A percentile compares a stretch with the other conserved stretches of the same genome.
phyloP scores from a whole-genome alignment of 2,888 invertebrate species.

The Limnephilus lunatus region DNA sequence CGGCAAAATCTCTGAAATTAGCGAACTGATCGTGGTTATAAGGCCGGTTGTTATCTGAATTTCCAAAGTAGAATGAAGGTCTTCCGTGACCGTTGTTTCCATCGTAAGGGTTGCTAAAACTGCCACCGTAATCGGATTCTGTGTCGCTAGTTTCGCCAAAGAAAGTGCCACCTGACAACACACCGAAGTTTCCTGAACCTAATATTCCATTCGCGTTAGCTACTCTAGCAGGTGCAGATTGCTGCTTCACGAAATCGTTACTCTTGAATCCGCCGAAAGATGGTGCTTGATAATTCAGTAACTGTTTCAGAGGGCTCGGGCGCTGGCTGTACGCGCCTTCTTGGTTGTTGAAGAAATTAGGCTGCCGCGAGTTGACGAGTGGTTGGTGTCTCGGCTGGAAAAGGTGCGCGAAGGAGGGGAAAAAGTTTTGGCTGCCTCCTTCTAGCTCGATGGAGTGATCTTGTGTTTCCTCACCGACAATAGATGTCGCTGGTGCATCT shows the following conservation, averaged over 20 bases:
- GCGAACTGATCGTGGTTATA: conserved; percentile 91
- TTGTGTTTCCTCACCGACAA: conserved; percentile 67
- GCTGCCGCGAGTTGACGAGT: conserved; percentile 79
- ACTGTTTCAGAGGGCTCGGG: conserved; percentile 75
- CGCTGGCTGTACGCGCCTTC: conserved; percentile 81
- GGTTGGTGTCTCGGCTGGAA: conserved; percentile 79
- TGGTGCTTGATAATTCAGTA: conserved; percentile 72
- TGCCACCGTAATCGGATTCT: conserved; percentile 77
- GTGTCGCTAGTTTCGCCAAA: conserved; percentile 81
- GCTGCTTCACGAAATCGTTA: conserved; percentile 72
- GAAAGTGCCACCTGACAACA: conserved; percentile 91
- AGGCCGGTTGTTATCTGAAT: conserved; percentile 82
- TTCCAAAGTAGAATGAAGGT: conserved; percentile 79
- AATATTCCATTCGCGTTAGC: conserved; percentile 81
- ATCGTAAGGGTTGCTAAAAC: conserved; percentile 80
- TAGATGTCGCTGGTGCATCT: conserved; percentile 59
- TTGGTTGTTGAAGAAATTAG: conserved; percentile 78
- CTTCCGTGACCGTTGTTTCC: conserved; percentile 86
- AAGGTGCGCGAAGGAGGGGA: conserved; percentile 85
- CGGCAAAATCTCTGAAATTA: conserved; percentile 93
- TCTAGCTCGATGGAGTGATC: conserved; percentile 78
- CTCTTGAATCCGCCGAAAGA: conserved; percentile 72
- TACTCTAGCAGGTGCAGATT: conserved; percentile 71
- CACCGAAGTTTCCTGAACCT: conserved; percentile 91
- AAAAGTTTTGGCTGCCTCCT: conserved; percentile 83